A percentile compares a stretch with the other conserved stretches of the same genome.
Evolutionary conservation across 2,797 vertebrate species (phyloP).

Genomic region (Anguilla pacifica): DNA sequence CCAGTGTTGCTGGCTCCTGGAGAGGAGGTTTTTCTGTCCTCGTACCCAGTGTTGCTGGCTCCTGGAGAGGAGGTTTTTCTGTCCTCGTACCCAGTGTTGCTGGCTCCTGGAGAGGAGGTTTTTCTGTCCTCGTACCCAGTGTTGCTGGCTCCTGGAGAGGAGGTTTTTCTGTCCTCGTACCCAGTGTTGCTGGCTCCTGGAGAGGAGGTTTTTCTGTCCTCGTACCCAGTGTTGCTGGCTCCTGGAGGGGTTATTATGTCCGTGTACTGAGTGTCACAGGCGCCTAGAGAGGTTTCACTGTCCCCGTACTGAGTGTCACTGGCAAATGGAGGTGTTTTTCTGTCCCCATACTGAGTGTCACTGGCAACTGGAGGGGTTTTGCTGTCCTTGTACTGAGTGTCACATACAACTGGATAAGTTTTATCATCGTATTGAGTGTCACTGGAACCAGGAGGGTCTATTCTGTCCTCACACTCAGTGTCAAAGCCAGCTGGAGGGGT

Average conservation of each 20-base stretch:
- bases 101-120: too few relatives aligned
- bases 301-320: neutral
- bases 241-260: too few relatives aligned
- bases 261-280: too few relatives aligned
- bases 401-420: neutral
- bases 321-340: neutral
- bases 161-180: neutral
- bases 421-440: neutral
- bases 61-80: neutral
- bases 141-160: neutral
- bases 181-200: neutral
- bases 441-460: neutral
- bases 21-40: too few relatives aligned
- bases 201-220: neutral
- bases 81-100: neutral
- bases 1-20: too few relatives aligned
- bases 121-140: neutral
- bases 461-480: neutral
- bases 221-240: neutral
- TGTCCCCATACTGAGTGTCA: neutral
- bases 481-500: neutral
- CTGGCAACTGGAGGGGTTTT: neutral
- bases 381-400: neutral
- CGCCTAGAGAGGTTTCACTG: neutral
- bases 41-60: too few relatives aligned